A percentile compares a stretch with the other conserved stretches of the same genome.
These are phyloP conservation scores for Agrochola circellaris DNA, from an alignment of 2,888 invertebrate species.

Conservation along the genomic window DNA sequence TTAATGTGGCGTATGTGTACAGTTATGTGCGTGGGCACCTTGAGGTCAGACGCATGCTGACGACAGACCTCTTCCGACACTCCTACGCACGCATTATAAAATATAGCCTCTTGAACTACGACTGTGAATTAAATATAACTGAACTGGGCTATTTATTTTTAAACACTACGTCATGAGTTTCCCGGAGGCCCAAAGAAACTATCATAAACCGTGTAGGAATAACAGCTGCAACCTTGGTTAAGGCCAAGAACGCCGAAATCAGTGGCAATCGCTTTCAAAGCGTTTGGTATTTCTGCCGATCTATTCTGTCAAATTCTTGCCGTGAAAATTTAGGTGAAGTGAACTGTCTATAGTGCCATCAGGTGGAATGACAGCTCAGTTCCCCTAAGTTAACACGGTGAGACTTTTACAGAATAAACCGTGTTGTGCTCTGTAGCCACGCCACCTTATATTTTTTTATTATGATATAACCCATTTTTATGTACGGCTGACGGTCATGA, in stretches of 20 bases:
- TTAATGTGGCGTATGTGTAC: constrained; percentile 67
- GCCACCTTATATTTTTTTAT: too few relatives aligned
- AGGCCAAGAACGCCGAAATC: background rate
- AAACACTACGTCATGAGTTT: constrained; percentile 10
- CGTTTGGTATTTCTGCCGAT: background rate
- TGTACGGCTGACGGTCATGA: too few relatives aligned
- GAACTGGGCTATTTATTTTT: constrained; percentile 27
- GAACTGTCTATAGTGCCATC: too few relatives aligned
- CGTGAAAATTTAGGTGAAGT: background rate
- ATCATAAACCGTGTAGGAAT: constrained; percentile 4
- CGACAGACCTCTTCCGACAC: constrained; percentile 75
- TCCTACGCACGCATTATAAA: constrained; percentile 72
- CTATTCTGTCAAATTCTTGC: background rate
- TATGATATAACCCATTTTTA: too few relatives aligned
- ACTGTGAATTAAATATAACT: constrained; percentile 38
- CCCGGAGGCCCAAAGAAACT: constrained; percentile 14
- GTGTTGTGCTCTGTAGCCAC: too few relatives aligned
- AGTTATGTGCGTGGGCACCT: constrained; percentile 84
- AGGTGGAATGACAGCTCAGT: background rate
- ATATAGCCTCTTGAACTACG: constrained; percentile 54
- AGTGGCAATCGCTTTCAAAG: background rate
- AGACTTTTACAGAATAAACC: too few relatives aligned
- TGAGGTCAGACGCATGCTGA: constrained; percentile 75
- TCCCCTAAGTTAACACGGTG: too few relatives aligned
- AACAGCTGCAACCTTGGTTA: background rate